Evolutionary conservation across 2,797 vertebrate genomes (phyloP).

Genomic region (Rhabdophis nuchalis): DNA sequence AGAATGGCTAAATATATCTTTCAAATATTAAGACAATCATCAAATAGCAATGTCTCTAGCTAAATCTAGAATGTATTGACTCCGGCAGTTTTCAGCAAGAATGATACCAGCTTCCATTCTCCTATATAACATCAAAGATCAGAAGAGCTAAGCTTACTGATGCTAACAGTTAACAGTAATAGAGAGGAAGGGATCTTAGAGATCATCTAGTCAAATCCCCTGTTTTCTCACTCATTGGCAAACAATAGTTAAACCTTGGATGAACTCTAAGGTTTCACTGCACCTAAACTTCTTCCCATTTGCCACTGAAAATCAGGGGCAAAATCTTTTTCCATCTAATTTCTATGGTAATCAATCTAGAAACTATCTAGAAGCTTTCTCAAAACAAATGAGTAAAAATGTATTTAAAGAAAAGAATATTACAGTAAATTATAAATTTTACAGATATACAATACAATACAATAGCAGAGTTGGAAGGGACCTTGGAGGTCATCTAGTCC

Average conservation of each 20-base stretch:
- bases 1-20: background rate
- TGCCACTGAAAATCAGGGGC: background rate
- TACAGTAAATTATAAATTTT: background rate
- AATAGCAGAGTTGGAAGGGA: no score
- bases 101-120: background rate
- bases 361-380: background rate
- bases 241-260: background rate
- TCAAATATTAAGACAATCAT: background rate
- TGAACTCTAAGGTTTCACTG: background rate
- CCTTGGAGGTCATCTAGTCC: no score
- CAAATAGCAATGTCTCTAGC: background rate
- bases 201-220: background rate
- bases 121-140: background rate
- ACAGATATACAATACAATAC: no score
- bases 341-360: background rate
- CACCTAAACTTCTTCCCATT: background rate
- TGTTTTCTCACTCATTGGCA: background rate
- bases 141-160: background rate
- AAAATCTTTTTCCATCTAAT: background rate
- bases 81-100: background rate
- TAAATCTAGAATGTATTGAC: background rate
- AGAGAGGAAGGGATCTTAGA: background rate
- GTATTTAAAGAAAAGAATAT: background rate
- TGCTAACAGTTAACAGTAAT: background rate
- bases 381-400: background rate